These are phyloP conservation scores for Siniperca chuatsi DNA, from an alignment of 2,113 vertebrate species.

Conservation along the genomic window DNA sequence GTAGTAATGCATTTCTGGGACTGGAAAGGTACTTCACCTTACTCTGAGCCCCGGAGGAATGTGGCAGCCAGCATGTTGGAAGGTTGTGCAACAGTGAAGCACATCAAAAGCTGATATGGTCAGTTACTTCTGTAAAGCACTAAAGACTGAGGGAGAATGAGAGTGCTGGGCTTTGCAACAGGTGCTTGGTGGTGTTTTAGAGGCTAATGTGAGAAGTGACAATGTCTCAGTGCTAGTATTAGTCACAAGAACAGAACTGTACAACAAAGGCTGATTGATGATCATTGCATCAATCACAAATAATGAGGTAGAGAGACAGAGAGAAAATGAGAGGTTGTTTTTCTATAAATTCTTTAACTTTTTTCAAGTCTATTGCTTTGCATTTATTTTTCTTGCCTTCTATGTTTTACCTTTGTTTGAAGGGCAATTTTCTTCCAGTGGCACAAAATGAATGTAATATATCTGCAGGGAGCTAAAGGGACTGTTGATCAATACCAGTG, in stretches of 20 bases:
- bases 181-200: background rate
- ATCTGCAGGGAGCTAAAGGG: constrained; percentile 13
- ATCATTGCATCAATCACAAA: background rate
- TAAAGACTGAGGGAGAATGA: constrained; percentile 8
- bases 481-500: constrained; percentile 41
- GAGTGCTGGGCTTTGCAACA: constrained; percentile 1
- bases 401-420: background rate
- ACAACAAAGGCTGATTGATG: background rate
- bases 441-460: constrained; percentile 19
- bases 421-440: constrained; percentile 5
- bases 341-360: background rate
- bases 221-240: background rate
- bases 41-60: constrained; percentile 49
- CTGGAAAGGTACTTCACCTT: constrained; percentile 33
- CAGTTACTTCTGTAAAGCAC: constrained; percentile 61
- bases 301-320: background rate
- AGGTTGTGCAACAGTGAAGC: constrained; percentile 52
- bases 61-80: constrained; percentile 43
- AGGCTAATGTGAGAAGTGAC: constrained; percentile 7
- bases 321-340: no score
- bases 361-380: background rate
- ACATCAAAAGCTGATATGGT: constrained; percentile 65
- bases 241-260: background rate
- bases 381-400: background rate
- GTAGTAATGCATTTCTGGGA: constrained; percentile 23